A percentile compares a stretch with the other conserved stretches of the same genome.
Evolutionary conservation across 1,140 invertebrate genomes (phyloP).

Genomic region (Hyphantria cunea): DNA sequence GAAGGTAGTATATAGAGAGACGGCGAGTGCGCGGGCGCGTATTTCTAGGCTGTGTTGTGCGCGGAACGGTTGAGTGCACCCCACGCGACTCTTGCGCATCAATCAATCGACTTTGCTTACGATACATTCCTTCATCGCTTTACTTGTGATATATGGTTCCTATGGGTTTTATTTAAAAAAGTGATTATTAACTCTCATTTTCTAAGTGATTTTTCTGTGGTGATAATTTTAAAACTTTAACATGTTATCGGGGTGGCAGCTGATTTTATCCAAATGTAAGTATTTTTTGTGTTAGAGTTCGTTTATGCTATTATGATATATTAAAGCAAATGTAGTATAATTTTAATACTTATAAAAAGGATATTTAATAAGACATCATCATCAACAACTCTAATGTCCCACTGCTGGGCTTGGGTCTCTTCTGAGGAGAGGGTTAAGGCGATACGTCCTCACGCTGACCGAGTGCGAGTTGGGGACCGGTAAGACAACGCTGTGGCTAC

Average conservation of each 20-base stretch:
- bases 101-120: slow-evolving; percentile 3
- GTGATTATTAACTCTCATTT: slow-evolving; percentile 12
- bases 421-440: too few species aligned
- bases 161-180: slow-evolving; percentile 20
- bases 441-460: too few species aligned
- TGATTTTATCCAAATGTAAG: slow-evolving; percentile 69
- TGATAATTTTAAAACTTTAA: slow-evolving; percentile 33
- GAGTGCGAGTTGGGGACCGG: too few species aligned
- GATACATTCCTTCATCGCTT: slow-evolving; percentile 10
- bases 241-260: slow-evolving; percentile 71
- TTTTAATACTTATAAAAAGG: too few species aligned
- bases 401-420: too few species aligned
- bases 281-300: slow-evolving; percentile 26
- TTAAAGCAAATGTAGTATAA: not conserved
- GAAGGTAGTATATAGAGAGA: slow-evolving; percentile 55
- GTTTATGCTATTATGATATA: not conserved
- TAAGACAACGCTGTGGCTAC: too few species aligned
- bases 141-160: slow-evolving; percentile 35
- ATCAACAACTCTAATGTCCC: too few species aligned
- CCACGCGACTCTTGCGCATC: slow-evolving; percentile 27
- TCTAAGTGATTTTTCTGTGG: slow-evolving; percentile 29
- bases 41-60: slow-evolving; percentile 43
- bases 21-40: slow-evolving; percentile 48
- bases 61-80: slow-evolving; percentile 36
- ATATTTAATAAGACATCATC: too few species aligned